Evolutionary conservation across 2,797 vertebrate species (phyloP).

Genomic region (Antennarius maculatus): DNA sequence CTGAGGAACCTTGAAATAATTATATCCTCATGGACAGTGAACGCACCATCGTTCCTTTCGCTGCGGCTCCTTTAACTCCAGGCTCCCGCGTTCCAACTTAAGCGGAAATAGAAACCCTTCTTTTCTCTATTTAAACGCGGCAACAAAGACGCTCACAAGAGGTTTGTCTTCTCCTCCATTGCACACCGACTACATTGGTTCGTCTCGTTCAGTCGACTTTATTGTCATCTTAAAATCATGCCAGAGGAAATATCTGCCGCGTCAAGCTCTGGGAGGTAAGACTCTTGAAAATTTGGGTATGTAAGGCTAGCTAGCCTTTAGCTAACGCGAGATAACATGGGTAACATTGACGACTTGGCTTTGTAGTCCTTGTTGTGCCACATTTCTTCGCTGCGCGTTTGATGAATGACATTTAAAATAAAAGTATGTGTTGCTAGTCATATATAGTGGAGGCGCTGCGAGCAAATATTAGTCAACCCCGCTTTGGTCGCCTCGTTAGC

Average conservation of each 20-base stretch:
- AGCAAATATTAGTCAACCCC: not conserved
- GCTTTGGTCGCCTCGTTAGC: slow-evolving; percentile 22
- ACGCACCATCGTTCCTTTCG: slow-evolving; percentile 1
- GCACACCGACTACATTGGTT: no score
- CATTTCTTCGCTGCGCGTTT: accelerated
- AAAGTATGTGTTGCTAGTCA: accelerated
- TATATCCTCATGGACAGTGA: accelerated
- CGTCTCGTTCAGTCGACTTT: not conserved
- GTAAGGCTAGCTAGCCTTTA: slow-evolving; percentile 39
- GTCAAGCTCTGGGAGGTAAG: slow-evolving; percentile 74
- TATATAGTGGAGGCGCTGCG: not conserved
- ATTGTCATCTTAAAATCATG: slow-evolving; percentile 58
- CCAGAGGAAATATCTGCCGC: slow-evolving; percentile 78
- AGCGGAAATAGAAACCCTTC: slow-evolving; percentile 76
- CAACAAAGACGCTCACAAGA: slow-evolving; percentile 69
- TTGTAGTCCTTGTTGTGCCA: accelerated
- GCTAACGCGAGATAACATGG: slow-evolving; percentile 17
- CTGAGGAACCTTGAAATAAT: not conserved
- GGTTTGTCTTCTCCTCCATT: slow-evolving; percentile 17
- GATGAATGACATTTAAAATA: accelerated
- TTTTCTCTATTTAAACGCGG: slow-evolving; percentile 86
- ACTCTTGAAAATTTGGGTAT: not conserved
- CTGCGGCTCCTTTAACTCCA: slow-evolving; percentile 76
- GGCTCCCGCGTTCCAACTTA: slow-evolving; percentile 79
- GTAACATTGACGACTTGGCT: slow-evolving; percentile 1